Conservation (phyloP, 2,888 invertebrate genomes). For the Parnassius glacialis region DNA sequence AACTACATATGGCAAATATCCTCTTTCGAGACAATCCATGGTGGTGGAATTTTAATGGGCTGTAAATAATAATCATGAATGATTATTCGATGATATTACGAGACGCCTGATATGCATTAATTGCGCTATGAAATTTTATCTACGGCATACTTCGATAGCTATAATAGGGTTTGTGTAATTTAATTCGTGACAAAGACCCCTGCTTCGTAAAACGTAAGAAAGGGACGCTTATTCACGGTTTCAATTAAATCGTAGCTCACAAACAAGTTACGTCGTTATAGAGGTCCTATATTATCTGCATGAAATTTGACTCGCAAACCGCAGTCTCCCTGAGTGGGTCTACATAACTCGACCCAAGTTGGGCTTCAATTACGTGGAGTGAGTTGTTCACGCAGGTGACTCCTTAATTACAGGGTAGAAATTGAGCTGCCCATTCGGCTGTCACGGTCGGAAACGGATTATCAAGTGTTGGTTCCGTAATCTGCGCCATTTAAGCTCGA, state of each 20-base stretch:
- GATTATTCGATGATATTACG: neutral
- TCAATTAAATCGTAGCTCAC: slow-evolving; percentile 71
- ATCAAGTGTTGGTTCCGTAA: slow-evolving; percentile 59
- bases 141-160: slow-evolving; percentile 4
- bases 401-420: slow-evolving; percentile 75
- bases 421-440: slow-evolving; percentile 76
- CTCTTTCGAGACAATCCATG: too few relatives aligned
- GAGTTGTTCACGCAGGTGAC: slow-evolving; percentile 79
- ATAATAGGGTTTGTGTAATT: slow-evolving; percentile 3
- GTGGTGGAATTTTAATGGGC: too few relatives aligned
- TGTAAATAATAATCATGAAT: too few relatives aligned
- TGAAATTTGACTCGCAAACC: slow-evolving; percentile 76
- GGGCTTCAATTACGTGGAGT: slow-evolving; percentile 76
- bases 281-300: slow-evolving; percentile 71
- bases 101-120: slow-evolving; percentile 20
- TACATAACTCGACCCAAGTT: slow-evolving; percentile 73
- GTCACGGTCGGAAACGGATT: slow-evolving; percentile 74
- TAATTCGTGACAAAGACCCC: slow-evolving; percentile 5
- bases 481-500: slow-evolving; percentile 37
- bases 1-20: too few relatives aligned
- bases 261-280: slow-evolving; percentile 67
- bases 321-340: slow-evolving; percentile 60
- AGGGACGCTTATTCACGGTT: slow-evolving; percentile 50
- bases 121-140: slow-evolving; percentile 14
- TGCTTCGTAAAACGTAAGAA: neutral